Evolutionary conservation across 2,888 invertebrate genomes (phyloP), one percentile per base, ranked within the genome.

Genomic region (Rotaria socialis): DNA sequence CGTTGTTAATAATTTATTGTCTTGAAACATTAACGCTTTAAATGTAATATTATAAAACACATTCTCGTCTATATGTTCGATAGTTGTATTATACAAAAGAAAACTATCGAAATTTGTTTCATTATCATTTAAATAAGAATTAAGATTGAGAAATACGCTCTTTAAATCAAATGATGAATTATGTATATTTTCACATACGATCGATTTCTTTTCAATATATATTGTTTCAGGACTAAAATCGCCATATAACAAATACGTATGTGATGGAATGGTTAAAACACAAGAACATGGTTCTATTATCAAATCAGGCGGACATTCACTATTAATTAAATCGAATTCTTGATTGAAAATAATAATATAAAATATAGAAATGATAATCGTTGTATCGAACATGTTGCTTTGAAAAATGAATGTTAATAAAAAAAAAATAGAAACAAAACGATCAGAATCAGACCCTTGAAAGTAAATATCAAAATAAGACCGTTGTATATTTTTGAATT

Each of bases 151-250:
- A 47, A 80, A 80, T 11, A 80, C 0, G 47, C 7, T 7, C n/a
- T 80, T 24, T 80, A 80, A n/a, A 80, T 80, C 80, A n/a, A 80
- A 47, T n/a, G 41, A 35, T 35, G 47, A n/a, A 80, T 80, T 47
- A n/a, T 80, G 43, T n/a, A 80, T 43, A 47, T 80, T n/a, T 80
- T 80, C 80, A n/a, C 80, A 80, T 10, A 80, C 80, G 11, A 80
- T 80, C 0, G 80, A 80, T 80, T 47, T 80, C n/a, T 47, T 7
- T 10, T 80, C 8, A 4, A 47, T 47, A 80, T 47, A 47, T 24
- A 80, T 47, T 24, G 47, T 47, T 80, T 80, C 80, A 47, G 80
- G 47, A 47, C 35, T 67, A 67, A 10, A n/a, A 80, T 80, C 80
- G n/a, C n/a, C n/a, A 24, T 6, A 47, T 47, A 80, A 14, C n/a